Percentiles rank a stretch among this genome's conserved stretches.
phyloP scores from a whole-genome alignment of 53 echinoderm and acorn worm genomes.

The Pentamera pediparva region DNA sequence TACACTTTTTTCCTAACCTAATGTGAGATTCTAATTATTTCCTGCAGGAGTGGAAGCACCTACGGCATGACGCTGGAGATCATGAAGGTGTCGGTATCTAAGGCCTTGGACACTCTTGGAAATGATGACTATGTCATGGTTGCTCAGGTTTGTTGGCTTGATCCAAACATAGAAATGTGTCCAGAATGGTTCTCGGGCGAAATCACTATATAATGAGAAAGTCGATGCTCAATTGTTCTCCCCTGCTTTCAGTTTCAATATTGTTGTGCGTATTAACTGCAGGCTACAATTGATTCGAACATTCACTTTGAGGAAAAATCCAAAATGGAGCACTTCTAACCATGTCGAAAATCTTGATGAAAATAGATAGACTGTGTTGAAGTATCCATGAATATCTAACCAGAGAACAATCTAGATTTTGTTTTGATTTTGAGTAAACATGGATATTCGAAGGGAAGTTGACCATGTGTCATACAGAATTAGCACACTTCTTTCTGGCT shows the following conservation, averaged over 20 bases:
- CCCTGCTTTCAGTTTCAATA: neutral
- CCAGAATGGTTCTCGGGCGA: neutral
- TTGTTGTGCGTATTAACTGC: too few species aligned
- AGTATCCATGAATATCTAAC: neutral
- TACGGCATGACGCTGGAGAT: slow-evolving; percentile 85
- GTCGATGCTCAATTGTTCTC: neutral
- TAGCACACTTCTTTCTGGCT: too few species aligned
- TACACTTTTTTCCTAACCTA: too few species aligned
- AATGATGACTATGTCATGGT: slow-evolving; percentile 97
- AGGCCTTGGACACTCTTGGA: slow-evolving; percentile 88
- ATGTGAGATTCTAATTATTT: too few species aligned
- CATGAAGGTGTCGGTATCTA: slow-evolving; percentile 83
- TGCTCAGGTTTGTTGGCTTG: slow-evolving; percentile 52
- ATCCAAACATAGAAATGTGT: too few species aligned
- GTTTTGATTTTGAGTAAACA: too few species aligned
- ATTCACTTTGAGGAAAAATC: neutral
- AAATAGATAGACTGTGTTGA: too few species aligned
- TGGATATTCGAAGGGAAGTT: too few species aligned
- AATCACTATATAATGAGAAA: neutral
- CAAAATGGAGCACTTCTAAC: neutral
- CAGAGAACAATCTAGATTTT: neutral
- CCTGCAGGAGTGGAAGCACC: slow-evolving; percentile 98
- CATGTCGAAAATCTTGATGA: too few species aligned
- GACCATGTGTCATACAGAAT: too few species aligned
- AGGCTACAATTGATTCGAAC: neutral